Percentiles rank a stretch among this genome's conserved stretches.
phyloP scores from a whole-genome alignment of 2,888 invertebrate genomes.

The Eubasilissa splendida region DNA sequence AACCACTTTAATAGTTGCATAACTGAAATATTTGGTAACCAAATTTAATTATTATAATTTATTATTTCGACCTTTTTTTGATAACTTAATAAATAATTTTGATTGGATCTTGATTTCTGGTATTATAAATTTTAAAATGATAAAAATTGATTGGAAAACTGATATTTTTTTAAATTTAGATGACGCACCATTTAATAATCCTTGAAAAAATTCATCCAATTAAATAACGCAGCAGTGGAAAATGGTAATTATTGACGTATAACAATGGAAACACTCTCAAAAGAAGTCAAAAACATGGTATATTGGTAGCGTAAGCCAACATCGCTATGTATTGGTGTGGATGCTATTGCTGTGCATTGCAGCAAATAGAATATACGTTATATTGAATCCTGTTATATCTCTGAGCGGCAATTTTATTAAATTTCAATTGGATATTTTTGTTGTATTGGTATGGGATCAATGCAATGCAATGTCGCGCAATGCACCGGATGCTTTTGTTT shows the following conservation, averaged over 20 bases:
- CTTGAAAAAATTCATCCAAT: neutral
- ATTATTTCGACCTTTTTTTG: too few species aligned
- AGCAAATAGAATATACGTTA: slow-evolving; percentile 47
- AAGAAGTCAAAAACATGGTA: slow-evolving; percentile 54
- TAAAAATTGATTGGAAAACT: too few species aligned
- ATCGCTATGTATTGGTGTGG: neutral
- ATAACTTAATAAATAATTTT: too few species aligned
- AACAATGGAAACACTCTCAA: slow-evolving; percentile 47
- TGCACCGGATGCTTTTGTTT: too few species aligned
- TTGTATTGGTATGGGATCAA: neutral
- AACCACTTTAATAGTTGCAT: too few species aligned
- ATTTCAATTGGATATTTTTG: slow-evolving; percentile 22
- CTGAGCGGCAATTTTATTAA: slow-evolving; percentile 41
- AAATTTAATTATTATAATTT: too few species aligned
- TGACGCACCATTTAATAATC: too few species aligned
- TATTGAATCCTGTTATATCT: neutral
- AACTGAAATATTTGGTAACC: too few species aligned
- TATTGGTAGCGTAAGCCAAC: slow-evolving; percentile 41
- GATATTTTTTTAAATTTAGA: too few species aligned
- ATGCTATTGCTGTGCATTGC: neutral
- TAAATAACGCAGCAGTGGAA: neutral
- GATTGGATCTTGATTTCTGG: too few species aligned
- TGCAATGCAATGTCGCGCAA: too few species aligned
- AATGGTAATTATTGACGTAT: slow-evolving; percentile 5
- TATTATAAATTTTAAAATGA: too few species aligned